Percentiles rank a stretch among this genome's conserved stretches.
Evolutionary conservation across 2,797 vertebrate species (phyloP).

Genomic region (Xenops minutus): DNA sequence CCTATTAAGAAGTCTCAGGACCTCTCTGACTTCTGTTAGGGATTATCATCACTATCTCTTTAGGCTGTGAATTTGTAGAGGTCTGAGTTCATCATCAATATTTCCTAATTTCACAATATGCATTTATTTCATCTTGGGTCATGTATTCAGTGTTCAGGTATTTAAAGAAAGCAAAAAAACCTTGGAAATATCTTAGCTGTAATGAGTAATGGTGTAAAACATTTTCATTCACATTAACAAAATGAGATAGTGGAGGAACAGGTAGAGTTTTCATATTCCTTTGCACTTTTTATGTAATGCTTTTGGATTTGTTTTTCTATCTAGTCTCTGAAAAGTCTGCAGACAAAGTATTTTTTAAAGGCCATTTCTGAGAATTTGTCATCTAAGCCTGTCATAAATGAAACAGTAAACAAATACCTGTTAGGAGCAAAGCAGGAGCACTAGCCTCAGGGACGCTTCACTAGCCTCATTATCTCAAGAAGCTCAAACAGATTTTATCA

Average conservation of each 20-base stretch:
- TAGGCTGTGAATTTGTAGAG: background rate
- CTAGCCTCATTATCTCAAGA: background rate
- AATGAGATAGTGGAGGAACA: background rate
- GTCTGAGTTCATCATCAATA: background rate
- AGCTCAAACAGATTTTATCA: background rate
- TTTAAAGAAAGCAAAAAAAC: background rate
- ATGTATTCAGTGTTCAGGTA: background rate
- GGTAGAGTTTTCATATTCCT: background rate
- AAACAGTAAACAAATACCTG: background rate
- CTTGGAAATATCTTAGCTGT: background rate
- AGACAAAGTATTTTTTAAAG: background rate
- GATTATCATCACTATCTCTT: background rate
- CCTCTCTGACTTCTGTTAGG: background rate
- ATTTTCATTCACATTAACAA: background rate
- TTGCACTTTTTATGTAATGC: background rate
- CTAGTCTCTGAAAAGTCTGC: background rate
- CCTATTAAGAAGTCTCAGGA: background rate
- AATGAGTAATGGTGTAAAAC: background rate
- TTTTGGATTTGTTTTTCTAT: fast-evolving
- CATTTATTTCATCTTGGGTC: background rate
- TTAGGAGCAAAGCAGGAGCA: background rate
- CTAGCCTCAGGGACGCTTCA: background rate
- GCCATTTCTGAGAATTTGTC: background rate
- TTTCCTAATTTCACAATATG: background rate
- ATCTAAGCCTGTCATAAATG: background rate